Percentiles rank a stretch among this genome's conserved stretches.
Conservation (phyloP, 2,888 invertebrate species). For the Parthenolecanium corni region DNA sequence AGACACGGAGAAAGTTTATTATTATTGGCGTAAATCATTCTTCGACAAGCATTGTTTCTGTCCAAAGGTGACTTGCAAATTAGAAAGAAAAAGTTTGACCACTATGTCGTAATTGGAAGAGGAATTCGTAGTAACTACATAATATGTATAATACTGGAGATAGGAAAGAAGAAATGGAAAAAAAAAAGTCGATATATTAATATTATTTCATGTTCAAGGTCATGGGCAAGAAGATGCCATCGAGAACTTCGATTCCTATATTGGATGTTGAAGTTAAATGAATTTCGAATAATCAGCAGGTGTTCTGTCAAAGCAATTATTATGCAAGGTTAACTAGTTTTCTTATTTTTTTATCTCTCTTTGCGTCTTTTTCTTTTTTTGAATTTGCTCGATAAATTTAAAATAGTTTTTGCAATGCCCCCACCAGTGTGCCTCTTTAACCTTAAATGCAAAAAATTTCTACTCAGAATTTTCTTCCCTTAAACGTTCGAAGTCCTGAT, state of each 20-base stretch:
- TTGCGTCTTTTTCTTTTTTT: no score
- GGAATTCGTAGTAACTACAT: no score
- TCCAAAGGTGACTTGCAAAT: slow-evolving; percentile 13
- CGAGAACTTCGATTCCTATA: background rate
- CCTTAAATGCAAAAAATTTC: no score
- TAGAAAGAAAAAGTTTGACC: slow-evolving; percentile 16
- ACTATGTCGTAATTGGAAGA: slow-evolving; percentile 11
- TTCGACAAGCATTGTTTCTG: slow-evolving; percentile 14
- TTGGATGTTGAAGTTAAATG: background rate
- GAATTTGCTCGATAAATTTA: no score
- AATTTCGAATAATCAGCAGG: background rate
- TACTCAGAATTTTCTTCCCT: no score
- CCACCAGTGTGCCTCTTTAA: no score
- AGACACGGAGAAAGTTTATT: slow-evolving; percentile 19
- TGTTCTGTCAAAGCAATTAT: background rate
- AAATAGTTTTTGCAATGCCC: no score
- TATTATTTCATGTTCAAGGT: slow-evolving; percentile 20
- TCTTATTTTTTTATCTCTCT: background rate
- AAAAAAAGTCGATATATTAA: slow-evolving; percentile 3
- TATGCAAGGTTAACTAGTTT: slow-evolving; percentile 9
- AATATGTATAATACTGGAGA: no score
- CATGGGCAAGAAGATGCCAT: slow-evolving; percentile 7
- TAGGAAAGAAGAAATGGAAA: background rate
- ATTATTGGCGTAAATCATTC: slow-evolving; percentile 7
- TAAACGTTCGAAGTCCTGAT: no score